Conservation (phyloP, 2,113 vertebrate species). For the Motacilla alba region DNA sequence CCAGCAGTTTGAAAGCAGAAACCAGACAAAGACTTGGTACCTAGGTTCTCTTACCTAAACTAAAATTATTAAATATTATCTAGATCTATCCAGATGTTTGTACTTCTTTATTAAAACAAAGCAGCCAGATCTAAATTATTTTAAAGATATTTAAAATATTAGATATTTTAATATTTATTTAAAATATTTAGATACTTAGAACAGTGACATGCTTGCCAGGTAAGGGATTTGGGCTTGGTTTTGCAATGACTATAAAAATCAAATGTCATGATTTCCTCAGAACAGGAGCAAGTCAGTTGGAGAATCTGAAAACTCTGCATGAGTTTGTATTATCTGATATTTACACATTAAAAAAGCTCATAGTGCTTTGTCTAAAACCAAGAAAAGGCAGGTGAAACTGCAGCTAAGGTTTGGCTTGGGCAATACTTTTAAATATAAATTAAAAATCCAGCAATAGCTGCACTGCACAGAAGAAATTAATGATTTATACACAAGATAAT, state of each 20-base stretch:
- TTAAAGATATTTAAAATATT: background rate
- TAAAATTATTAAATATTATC: background rate
- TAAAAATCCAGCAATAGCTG: background rate
- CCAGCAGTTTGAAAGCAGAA: background rate
- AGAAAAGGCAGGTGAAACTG: slow-evolving; percentile 1
- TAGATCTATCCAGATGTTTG: background rate
- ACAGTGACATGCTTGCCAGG: background rate
- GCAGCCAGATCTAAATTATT: background rate
- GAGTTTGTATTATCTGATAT: background rate
- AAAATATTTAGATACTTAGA: background rate
- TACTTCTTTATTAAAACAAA: background rate
- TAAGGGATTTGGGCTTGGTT: background rate
- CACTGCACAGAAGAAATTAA: background rate
- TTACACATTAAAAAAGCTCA: background rate
- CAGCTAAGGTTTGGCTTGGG: background rate
- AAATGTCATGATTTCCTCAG: background rate
- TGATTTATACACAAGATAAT: background rate
- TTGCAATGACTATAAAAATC: background rate
- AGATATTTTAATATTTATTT: too few relatives aligned
- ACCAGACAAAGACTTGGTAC: background rate
- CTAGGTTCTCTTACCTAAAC: background rate
- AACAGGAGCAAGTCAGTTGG: background rate
- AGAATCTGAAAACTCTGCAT: background rate
- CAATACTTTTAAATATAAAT: slow-evolving; percentile 25
- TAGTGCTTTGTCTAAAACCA: background rate